Conservation (phyloP, 2,888 invertebrate genomes). For the Yponomeuta malinellus region DNA sequence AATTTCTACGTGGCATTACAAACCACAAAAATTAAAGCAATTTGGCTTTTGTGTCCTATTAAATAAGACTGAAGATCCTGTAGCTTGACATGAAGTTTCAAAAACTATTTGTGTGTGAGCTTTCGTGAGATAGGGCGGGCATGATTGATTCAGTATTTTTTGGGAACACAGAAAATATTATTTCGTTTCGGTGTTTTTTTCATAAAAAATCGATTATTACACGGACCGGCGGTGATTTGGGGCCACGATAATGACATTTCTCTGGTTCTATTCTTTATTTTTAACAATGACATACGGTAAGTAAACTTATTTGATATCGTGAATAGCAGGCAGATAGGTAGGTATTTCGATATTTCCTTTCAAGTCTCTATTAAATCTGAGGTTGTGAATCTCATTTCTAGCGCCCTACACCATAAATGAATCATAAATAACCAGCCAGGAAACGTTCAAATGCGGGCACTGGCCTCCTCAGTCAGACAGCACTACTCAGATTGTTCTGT, state of each 20-base stretch:
- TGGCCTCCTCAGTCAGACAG: too few species aligned
- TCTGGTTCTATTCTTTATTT: neutral
- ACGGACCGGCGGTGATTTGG: neutral
- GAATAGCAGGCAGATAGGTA: too few species aligned
- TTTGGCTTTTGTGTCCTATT: neutral
- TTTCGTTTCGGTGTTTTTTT: neutral
- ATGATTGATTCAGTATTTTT: neutral
- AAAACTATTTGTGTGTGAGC: conserved; percentile 1
- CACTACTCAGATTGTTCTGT: too few species aligned
- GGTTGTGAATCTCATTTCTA: too few species aligned
- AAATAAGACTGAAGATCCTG: neutral
- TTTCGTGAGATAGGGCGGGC: neutral
- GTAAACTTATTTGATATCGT: too few species aligned
- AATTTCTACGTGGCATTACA: conserved; percentile 30
- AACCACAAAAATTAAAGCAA: neutral
- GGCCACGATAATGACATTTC: neutral
- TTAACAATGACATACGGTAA: neutral
- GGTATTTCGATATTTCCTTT: too few species aligned
- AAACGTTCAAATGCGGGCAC: too few species aligned
- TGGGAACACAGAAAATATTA: neutral
- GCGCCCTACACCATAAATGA: too few species aligned
- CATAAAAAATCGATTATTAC: neutral
- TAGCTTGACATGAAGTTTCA: neutral
- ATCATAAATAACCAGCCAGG: too few species aligned
- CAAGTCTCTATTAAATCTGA: too few species aligned